These are phyloP conservation scores for Pocota personata DNA, from an alignment of 2,888 invertebrate genomes.

Conservation along the genomic window DNA sequence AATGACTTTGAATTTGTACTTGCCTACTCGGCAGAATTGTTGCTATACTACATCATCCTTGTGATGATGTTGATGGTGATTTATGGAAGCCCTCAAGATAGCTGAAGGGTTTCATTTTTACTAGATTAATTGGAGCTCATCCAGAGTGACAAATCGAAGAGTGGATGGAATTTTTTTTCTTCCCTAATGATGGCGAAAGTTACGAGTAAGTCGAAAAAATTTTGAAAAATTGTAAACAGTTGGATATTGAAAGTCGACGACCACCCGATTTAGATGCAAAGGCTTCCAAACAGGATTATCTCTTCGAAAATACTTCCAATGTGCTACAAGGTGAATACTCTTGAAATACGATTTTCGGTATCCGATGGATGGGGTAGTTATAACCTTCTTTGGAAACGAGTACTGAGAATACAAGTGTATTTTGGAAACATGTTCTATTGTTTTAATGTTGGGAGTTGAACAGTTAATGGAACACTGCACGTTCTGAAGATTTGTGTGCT, in stretches of 20 bases:
- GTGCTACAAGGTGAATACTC: background rate
- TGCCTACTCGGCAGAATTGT: background rate
- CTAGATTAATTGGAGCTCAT: slow-evolving; percentile 17
- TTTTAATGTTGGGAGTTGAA: background rate
- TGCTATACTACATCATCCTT: background rate
- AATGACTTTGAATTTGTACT: background rate
- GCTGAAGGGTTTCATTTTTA: slow-evolving; percentile 1
- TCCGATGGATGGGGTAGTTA: background rate
- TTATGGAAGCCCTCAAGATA: background rate
- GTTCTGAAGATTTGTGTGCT: background rate
- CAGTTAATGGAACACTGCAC: background rate
- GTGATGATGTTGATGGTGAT: slow-evolving; percentile 20
- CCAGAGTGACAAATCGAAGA: slow-evolving; percentile 13
- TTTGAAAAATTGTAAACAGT: no score
- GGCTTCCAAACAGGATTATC: background rate
- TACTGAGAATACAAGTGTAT: background rate
- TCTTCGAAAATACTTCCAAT: background rate
- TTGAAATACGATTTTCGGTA: background rate
- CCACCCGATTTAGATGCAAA: no score
- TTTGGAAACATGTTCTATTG: background rate
- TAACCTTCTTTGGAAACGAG: background rate
- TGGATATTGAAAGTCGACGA: no score
- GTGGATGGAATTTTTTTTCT: background rate
- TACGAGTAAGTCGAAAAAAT: no score
- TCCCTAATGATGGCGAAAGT: slow-evolving; percentile 15